Evolutionary conservation across 2,888 invertebrate genomes (phyloP).

Genomic region (Amphimallon solstitiale): DNA sequence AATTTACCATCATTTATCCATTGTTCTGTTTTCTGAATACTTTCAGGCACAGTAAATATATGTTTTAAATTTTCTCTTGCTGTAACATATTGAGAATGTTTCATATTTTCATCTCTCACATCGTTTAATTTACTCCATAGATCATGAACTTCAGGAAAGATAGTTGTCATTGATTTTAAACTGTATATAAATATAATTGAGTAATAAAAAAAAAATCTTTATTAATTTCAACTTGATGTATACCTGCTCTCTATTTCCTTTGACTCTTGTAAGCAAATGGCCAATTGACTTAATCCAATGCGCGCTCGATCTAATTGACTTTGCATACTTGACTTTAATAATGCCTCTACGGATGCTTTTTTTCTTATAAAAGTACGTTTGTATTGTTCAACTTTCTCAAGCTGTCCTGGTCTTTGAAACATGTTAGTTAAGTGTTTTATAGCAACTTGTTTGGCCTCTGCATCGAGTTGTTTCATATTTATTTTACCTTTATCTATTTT

Average conservation of each 20-base stretch:
- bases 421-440: slow-evolving; percentile 90
- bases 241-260: slow-evolving; percentile 73
- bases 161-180: slow-evolving; percentile 79
- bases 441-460: slow-evolving; percentile 80
- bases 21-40: slow-evolving; percentile 92
- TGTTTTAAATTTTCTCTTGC: slow-evolving; percentile 98
- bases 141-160: slow-evolving; percentile 80
- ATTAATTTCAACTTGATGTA: slow-evolving; percentile 40
- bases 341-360: slow-evolving; percentile 91
- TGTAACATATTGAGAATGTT: slow-evolving; percentile 96
- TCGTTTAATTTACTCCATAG: slow-evolving; percentile 83
- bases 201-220: background rate
- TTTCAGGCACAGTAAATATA: slow-evolving; percentile 97
- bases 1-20: slow-evolving; percentile 96
- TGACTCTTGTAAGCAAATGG: slow-evolving; percentile 86
- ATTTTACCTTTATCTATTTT: slow-evolving; percentile 41
- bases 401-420: slow-evolving; percentile 92
- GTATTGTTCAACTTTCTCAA: slow-evolving; percentile 89
- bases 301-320: slow-evolving; percentile 97
- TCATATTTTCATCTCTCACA: slow-evolving; percentile 91
- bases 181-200: slow-evolving; percentile 61
- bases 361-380: slow-evolving; percentile 79
- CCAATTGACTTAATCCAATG: slow-evolving; percentile 90
- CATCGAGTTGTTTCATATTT: slow-evolving; percentile 77
- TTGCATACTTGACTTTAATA: slow-evolving; percentile 98